Evolutionary conservation across 1,140 invertebrate species (phyloP).

Genomic region (Glomeris maerens): DNA sequence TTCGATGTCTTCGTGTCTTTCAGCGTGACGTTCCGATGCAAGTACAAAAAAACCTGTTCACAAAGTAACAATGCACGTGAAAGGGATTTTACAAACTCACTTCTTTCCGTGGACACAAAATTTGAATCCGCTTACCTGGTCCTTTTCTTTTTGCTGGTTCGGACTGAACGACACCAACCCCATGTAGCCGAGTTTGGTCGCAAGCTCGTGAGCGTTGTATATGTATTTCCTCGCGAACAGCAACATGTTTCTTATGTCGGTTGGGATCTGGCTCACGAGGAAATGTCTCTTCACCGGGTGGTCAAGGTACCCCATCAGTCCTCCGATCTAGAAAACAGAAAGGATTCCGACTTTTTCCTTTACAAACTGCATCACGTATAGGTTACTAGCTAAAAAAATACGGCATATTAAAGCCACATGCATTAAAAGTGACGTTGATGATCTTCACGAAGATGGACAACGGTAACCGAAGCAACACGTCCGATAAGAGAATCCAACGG

Average conservation of each 20-base stretch:
- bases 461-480: slow-evolving; percentile 54
- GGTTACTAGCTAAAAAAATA: background rate
- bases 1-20: slow-evolving; percentile 49
- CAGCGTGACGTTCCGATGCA: slow-evolving; percentile 46
- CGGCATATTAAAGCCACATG: slow-evolving; percentile 19
- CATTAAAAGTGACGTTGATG: slow-evolving; percentile 41
- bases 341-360: background rate
- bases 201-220: slow-evolving; percentile 41
- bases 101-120: no score
- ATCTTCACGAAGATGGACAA: slow-evolving; percentile 53
- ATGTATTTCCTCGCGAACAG: slow-evolving; percentile 46
- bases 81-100: no score
- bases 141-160: slow-evolving; percentile 49
- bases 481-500: slow-evolving; percentile 62
- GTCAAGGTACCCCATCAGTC: slow-evolving; percentile 43
- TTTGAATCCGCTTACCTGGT: slow-evolving; percentile 33
- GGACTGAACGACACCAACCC: slow-evolving; percentile 57
- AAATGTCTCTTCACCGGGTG: slow-evolving; percentile 53
- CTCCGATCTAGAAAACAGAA: slow-evolving; percentile 22
- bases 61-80: slow-evolving; percentile 10
- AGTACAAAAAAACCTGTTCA: slow-evolving; percentile 43
- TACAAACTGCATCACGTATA: background rate
- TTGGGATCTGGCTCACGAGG: slow-evolving; percentile 42
- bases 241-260: slow-evolving; percentile 36
- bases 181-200: slow-evolving; percentile 44